Base-by-base conservation (phyloP, 2,888 invertebrate species). In the Tineola bisselliella region DNA sequence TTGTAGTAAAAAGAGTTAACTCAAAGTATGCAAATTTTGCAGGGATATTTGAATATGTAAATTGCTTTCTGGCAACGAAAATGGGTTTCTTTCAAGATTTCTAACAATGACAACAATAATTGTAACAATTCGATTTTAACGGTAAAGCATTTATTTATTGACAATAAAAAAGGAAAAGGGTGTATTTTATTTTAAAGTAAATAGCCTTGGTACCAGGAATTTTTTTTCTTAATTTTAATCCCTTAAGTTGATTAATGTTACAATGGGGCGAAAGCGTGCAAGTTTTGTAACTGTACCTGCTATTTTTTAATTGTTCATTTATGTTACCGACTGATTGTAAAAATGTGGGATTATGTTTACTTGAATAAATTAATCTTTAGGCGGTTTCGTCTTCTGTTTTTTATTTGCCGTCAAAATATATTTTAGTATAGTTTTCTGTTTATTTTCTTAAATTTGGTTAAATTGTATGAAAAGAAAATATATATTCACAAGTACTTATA, bases 41-140 rank as follows among this genome's bases (percentile, higher is more conserved):
- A 3, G 38, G 56, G 25, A 15, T 48, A 18, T 48, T 25, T 56
- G 56, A 56, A 56, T 56, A 56, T 56, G 56, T 18, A 56, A 56
- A 56, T 56, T 19, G 19, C 18, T 19, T 56, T 18, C 25, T 25
- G n/a, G 11, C 13, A 19, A 18, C 19, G 8, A 25, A 56, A 56
- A 56, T 15, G 56, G 48, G 15, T 48, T 38, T 38, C 38, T 38
- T 38, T 38, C 10, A 38, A 38, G 38, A 31, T 38, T 3, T 48
- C 2, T 13, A 48, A 48, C 48, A 48, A 48, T 8, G 48, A 17
- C 44, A 44, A 44, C 12, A 6, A 44, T 17, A 48, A 48, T 48
- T 48, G 48, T 48, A 17, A 10, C 48, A 48, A 48, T 48, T 48
- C 48, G 15, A 12, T 13, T n/a, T 8, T n/a, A 48, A 48, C 48